Percentiles rank a stretch among this genome's conserved stretches.
phyloP scores from a whole-genome alignment of 2,113 vertebrate species.

The Oostethus manadensis region DNA sequence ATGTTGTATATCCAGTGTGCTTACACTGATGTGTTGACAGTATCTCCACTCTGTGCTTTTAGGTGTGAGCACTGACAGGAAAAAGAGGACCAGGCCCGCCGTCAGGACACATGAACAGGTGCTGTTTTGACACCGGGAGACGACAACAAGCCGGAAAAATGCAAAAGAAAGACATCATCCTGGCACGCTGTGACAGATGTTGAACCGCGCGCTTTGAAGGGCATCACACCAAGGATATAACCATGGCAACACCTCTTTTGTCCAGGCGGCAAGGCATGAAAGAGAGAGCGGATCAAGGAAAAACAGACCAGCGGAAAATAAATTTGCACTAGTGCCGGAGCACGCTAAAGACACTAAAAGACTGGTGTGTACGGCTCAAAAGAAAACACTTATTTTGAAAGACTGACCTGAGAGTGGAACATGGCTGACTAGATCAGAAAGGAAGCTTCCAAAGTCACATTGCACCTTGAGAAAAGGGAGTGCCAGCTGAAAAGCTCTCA shows the following conservation, averaged over 20 bases:
- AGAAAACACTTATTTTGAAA: conserved; percentile 48
- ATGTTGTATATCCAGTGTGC: too few relatives aligned
- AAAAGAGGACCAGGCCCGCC: conserved; percentile 49
- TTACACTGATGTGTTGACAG: conserved; percentile 13
- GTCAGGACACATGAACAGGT: conserved; percentile 40
- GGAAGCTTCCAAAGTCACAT: conserved; percentile 62
- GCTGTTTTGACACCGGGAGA: conserved; percentile 27
- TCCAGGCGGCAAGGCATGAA: conserved; percentile 48
- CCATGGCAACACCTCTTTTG: conserved; percentile 63
- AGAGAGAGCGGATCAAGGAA: conserved; percentile 24
- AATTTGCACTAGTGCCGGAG: conserved; percentile 74
- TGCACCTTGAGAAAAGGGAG: conserved; percentile 60
- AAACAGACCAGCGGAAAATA: conserved; percentile 66
- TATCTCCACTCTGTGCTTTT: conserved; percentile 9
- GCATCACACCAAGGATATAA: conserved; percentile 63
- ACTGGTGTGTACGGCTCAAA: conserved; percentile 56
- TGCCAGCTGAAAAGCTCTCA: conserved; percentile 56
- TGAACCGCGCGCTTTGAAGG: conserved; percentile 52
- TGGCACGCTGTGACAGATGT: conserved; percentile 37
- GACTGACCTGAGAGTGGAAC: conserved; percentile 11
- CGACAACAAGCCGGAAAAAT: conserved; percentile 27
- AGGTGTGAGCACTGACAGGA: conserved; percentile 56
- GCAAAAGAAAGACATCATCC: conserved; percentile 42
- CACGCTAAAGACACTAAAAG: conserved; percentile 55
- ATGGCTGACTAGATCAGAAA: conserved; percentile 52